phyloP scores from a whole-genome alignment of 2,888 invertebrate species.

The Cerceris ruficornis region DNA sequence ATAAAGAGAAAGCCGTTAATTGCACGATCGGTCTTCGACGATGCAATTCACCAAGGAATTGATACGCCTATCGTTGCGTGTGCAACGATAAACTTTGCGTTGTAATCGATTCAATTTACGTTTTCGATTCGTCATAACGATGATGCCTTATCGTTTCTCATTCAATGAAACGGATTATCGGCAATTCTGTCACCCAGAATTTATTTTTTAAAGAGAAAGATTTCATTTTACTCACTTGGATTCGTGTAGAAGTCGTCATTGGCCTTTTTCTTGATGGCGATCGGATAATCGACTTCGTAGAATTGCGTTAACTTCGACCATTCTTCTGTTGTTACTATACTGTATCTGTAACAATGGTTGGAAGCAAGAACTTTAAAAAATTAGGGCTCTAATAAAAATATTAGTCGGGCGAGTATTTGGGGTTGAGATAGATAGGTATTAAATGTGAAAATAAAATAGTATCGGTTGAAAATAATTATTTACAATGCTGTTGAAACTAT shows the following conservation, averaged over 20 bases:
- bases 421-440: no score
- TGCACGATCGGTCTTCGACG: conserved; percentile 55
- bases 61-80: conserved; percentile 42
- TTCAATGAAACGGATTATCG: no score
- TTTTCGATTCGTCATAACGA: not conserved
- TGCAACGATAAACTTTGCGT: conserved; percentile 18
- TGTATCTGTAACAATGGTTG: conserved; percentile 65
- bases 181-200: no score
- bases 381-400: no score
- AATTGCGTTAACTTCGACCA: conserved; percentile 75
- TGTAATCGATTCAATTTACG: conserved; percentile 34
- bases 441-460: no score
- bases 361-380: not conserved
- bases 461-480: no score
- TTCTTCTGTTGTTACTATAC: conserved; percentile 73
- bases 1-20: conserved; percentile 68
- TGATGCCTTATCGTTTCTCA: not conserved
- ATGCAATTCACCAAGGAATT: conserved; percentile 47
- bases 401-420: no score
- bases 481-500: no score
- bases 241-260: conserved; percentile 59
- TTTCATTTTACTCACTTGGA: conserved; percentile 67
- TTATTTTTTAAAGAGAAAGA: not conserved
- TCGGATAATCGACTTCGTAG: conserved; percentile 73
- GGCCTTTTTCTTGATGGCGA: conserved; percentile 64